These are phyloP conservation scores for Pentalonia nigronervosa DNA, from an alignment of 1,140 invertebrate genomes.

Conservation along the genomic window DNA sequence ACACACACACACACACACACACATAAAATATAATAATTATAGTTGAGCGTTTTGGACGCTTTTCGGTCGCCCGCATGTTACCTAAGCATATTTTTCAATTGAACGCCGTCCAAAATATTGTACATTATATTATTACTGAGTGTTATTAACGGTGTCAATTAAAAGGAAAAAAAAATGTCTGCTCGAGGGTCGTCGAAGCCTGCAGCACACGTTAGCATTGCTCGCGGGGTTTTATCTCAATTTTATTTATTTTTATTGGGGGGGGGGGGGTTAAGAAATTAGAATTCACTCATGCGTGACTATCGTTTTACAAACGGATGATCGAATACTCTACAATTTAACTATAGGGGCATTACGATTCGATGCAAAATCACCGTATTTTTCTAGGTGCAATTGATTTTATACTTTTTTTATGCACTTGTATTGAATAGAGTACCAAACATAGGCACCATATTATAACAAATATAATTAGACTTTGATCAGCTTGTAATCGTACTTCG, in stretches of 20 bases:
- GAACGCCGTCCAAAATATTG: constrained; percentile 14
- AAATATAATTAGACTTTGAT: neutral
- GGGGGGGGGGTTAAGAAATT: neutral
- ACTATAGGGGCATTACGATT: too few relatives aligned
- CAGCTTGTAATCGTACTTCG: neutral
- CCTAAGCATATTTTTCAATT: constrained; percentile 51
- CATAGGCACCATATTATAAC: too few relatives aligned
- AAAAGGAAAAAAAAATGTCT: neutral
- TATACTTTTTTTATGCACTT: too few relatives aligned
- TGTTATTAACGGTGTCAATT: neutral
- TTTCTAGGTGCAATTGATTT: too few relatives aligned
- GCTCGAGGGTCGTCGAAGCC: neutral
- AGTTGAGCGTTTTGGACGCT: neutral
- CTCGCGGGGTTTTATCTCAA: neutral
- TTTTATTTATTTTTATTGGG: neutral
- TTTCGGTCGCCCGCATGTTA: constrained; percentile 19
- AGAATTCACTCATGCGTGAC: neutral
- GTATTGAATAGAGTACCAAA: too few relatives aligned
- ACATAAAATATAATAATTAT: neutral
- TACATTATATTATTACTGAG: neutral
- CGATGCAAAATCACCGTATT: too few relatives aligned
- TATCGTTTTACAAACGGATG: neutral
- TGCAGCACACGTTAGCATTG: neutral
- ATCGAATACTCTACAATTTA: too few relatives aligned
- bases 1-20: neutral